phyloP scores from a whole-genome alignment of 2,888 invertebrate genomes.

The Leucoma salicis region DNA sequence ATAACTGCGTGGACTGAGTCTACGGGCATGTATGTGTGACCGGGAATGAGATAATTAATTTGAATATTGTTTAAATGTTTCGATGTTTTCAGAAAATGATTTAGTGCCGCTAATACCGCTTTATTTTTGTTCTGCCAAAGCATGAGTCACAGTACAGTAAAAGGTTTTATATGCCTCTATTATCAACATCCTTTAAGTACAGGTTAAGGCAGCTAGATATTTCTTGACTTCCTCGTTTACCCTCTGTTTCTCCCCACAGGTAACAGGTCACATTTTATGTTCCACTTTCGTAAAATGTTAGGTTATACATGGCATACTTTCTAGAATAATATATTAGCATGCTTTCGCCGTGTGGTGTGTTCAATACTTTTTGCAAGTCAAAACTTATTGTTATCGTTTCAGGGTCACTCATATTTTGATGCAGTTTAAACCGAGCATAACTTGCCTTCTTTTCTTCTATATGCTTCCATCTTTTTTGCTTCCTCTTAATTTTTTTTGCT shows the following conservation, averaged over 20 bases:
- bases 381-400: constrained; percentile 4
- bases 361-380: constrained; percentile 2
- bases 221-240: constrained; percentile 4
- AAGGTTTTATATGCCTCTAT: not conserved
- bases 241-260: constrained; percentile 6
- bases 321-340: not conserved
- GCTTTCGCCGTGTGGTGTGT: not conserved
- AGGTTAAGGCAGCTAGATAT: not conserved
- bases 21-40: constrained; percentile 1
- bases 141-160: constrained; percentile 1
- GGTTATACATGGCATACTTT: constrained; percentile 3
- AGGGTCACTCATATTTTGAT: constrained; percentile 7
- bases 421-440: constrained; percentile 4
- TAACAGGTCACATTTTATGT: constrained; percentile 4
- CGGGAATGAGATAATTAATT: not conserved
- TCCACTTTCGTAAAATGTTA: constrained; percentile 4
- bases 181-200: not conserved
- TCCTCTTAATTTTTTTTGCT: no score
- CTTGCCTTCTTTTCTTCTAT: constrained; percentile 10
- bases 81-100: not conserved
- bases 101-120: not conserved
- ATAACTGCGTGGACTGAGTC: constrained; percentile 1
- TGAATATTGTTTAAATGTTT: not conserved
- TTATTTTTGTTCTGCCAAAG: not conserved
- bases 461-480: no score